Conservation (phyloP, 2,797 vertebrate species). For the Scyliorhinus canicula region DNA sequence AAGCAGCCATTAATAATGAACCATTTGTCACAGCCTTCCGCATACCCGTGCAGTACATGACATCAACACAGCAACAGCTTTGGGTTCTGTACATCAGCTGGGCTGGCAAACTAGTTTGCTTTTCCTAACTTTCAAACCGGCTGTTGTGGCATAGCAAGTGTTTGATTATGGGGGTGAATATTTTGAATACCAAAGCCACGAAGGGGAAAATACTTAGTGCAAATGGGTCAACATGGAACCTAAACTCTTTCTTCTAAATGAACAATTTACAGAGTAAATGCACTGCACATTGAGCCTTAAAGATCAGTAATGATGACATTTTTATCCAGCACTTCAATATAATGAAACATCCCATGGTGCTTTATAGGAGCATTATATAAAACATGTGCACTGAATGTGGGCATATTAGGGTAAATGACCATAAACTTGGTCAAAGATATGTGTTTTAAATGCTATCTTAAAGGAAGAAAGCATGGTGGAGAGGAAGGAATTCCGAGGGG, state of each 20-base stretch:
- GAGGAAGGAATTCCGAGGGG: neutral
- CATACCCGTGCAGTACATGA: fast-evolving
- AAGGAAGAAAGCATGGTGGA: neutral
- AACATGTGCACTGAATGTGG: neutral
- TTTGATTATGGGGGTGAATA: constrained; percentile 18
- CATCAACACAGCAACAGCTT: constrained; percentile 30
- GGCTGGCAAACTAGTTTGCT: constrained; percentile 41
- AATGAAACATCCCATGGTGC: neutral
- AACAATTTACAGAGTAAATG: neutral
- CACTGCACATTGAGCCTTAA: neutral
- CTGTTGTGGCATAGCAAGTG: constrained; percentile 52
- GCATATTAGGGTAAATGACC: neutral
- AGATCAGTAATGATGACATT: neutral
- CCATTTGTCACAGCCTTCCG: constrained; percentile 42
- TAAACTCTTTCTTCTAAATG: neutral
- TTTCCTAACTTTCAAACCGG: constrained; percentile 44
- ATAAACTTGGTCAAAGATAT: neutral
- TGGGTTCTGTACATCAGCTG: constrained; percentile 42
- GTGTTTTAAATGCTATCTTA: neutral
- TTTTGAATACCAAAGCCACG: neutral
- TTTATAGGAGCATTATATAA: neutral
- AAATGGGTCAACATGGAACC: neutral
- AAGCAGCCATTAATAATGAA: neutral
- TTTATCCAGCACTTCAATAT: neutral
- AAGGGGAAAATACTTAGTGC: neutral